These are phyloP conservation scores for Agonopterix arenella DNA, from an alignment of 2,888 invertebrate genomes.

Conservation along the genomic window DNA sequence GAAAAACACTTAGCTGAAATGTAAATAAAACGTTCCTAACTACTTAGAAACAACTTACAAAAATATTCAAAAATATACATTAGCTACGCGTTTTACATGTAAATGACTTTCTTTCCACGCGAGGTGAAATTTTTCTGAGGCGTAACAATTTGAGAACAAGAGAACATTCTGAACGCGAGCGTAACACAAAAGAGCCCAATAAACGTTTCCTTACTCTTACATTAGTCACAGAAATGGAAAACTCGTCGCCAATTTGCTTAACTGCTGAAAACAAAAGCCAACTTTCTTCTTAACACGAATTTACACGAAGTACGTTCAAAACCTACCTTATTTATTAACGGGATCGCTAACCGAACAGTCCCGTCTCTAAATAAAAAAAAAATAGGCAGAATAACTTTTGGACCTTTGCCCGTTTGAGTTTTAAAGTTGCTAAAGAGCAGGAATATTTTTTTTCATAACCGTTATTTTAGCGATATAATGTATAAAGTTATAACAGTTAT, in stretches of 20 bases:
- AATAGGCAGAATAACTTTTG: slow-evolving; percentile 1
- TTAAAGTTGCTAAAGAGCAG: slow-evolving; percentile 1
- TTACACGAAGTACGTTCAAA: slow-evolving; percentile 32
- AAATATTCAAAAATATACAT: not conserved
- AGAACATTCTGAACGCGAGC: slow-evolving; percentile 26
- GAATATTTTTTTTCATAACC: slow-evolving; percentile 1
- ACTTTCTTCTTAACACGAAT: slow-evolving; percentile 59
- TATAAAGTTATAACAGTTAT: slow-evolving; percentile 38
- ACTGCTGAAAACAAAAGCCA: slow-evolving; percentile 55
- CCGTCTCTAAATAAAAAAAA: slow-evolving; percentile 16
- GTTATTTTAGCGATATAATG: slow-evolving; percentile 24
- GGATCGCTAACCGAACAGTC: slow-evolving; percentile 35
- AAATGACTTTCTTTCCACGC: slow-evolving; percentile 24
- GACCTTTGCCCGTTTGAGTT: not conserved
- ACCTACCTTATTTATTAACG: slow-evolving; percentile 54
- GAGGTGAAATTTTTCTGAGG: slow-evolving; percentile 47
- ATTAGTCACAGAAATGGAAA: slow-evolving; percentile 62
- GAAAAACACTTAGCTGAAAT: not conserved
- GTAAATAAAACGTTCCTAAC: not conserved
- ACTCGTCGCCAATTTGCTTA: slow-evolving; percentile 49
- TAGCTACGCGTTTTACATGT: slow-evolving; percentile 12
- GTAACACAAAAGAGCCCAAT: slow-evolving; percentile 42
- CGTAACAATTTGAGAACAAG: slow-evolving; percentile 29
- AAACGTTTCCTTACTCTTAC: slow-evolving; percentile 48
- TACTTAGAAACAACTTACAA: not conserved